These are phyloP conservation scores for Sarcophaga subvicina DNA, from an alignment of 2,888 invertebrate genomes.

Conservation along the genomic window DNA sequence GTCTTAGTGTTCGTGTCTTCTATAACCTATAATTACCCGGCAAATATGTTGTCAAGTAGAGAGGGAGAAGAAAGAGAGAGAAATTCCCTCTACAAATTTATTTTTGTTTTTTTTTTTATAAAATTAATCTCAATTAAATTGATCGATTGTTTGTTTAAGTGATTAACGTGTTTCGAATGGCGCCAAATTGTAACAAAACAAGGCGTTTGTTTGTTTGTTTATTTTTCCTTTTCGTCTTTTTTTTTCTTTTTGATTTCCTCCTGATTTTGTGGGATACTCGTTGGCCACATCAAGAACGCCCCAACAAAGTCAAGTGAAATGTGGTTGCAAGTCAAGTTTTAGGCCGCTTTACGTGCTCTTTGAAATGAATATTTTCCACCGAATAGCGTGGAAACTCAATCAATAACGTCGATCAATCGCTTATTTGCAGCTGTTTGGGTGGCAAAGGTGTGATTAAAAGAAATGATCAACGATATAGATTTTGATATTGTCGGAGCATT, in stretches of 20 bases:
- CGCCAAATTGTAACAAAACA: slow-evolving; percentile 57
- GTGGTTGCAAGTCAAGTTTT: slow-evolving; percentile 4
- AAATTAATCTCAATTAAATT: slow-evolving; percentile 58
- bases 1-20: background rate
- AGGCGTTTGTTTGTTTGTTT: slow-evolving; percentile 32
- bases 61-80: slow-evolving; percentile 19
- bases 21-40: background rate
- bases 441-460: slow-evolving; percentile 59
- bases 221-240: too few species aligned
- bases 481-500: slow-evolving; percentile 16
- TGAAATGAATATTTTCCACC: background rate
- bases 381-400: slow-evolving; percentile 32
- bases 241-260: background rate
- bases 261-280: too few species aligned
- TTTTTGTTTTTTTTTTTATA: background rate
- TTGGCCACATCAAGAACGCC: slow-evolving; percentile 13
- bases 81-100: background rate
- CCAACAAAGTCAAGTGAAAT: slow-evolving; percentile 8
- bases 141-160: slow-evolving; percentile 66
- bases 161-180: slow-evolving; percentile 61
- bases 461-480: slow-evolving; percentile 56
- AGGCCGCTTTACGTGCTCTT: background rate
- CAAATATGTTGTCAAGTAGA: background rate
- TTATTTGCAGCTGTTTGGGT: slow-evolving; percentile 9
- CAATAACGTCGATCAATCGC: slow-evolving; percentile 16